Evolutionary conservation across 2,113 vertebrate species (phyloP), one percentile per base, ranked within the genome.

Genomic region (Siphamia tubifer): DNA sequence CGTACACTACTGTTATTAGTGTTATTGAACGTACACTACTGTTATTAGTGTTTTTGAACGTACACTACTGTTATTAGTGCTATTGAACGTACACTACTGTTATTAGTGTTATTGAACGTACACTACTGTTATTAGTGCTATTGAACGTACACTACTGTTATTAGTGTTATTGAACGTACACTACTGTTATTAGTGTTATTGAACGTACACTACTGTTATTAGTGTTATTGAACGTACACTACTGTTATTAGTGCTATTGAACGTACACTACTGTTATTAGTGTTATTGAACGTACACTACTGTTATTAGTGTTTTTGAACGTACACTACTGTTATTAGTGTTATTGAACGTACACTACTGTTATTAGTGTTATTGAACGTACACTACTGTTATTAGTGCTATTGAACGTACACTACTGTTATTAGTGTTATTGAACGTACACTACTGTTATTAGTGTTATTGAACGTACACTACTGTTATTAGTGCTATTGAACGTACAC

Each of bases 361-460:
- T n/a, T n/a, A n/a, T n/a, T n/a, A 84, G 20, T 55, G 8, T 31
- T 42, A 12, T 23, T 32, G 64, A 20, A 72, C 24, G 61, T 53
- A 47, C 21, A 13, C 19, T 53, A 39, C 11, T 40, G 67, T 15
- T 38, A 32, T 11, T 4, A 32, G n/a, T n/a, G n/a, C n/a, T n/a
- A n/a, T n/a, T n/a, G n/a, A n/a, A n/a, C n/a, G n/a, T n/a, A n/a
- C n/a, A n/a, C n/a, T n/a, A n/a, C n/a, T n/a, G n/a, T n/a, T n/a
- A n/a, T n/a, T n/a, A 84, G 20, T 55, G 8, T 31, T 42, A 12
- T 23, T 32, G 64, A 20, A 72, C 24, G 61, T 53, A 47, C 21
- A 13, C 19, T 53, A 39, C 11, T 40, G 67, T 15, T 38, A 32
- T 11, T 4, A 32, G n/a, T n/a, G n/a, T n/a, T n/a, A n/a, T n/a